Evolutionary conservation across 2,113 vertebrate species (phyloP), one percentile per base, ranked within the genome.

Genomic region (Puntigrus tetrazona): DNA sequence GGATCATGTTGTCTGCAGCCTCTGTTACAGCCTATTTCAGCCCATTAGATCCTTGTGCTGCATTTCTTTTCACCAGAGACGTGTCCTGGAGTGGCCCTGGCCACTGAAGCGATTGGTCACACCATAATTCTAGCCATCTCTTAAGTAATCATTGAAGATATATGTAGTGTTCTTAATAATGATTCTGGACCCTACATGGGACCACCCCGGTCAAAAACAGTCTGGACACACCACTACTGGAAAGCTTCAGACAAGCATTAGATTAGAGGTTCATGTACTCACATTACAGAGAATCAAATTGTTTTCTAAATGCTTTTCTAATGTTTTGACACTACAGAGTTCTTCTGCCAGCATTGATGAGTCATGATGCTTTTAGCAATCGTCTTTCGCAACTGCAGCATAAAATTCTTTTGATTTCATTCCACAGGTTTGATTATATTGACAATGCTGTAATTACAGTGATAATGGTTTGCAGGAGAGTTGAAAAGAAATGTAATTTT

Each of bases 1-100:
- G 87, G 85, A 87, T 90, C 81, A 83, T 80, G 36, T 87, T 91
- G 90, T 91, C 90, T 61, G 52, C 59, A 31, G 89, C 90, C 84
- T 85, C 73, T 73, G 61, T 81, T 31, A 55, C 36, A 2, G 47
- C 18, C 11, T 41, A 47, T 31, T 69, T n/a, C 59, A 76, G 29
- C 47, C 72, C 43, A 41, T 84, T 81, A 55, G 65, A 59, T 75
- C 34, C n/a, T 34, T 80, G 50, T 67, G 29, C 43, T 36, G 34
- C 36, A 72, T 72, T 72, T 16, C 38, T 25, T 43, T 43, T 43
- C 5, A 72, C 69, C n/a, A 43, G 70, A 43, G 22, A 11, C 6
- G 13, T 73, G 70, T 43, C 38, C 38, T 72, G 38, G 10, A 38
- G 22, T 43, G 38, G 5, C 4, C 18, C 8, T 36, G 65, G 65